Evolutionary conservation across 2,888 invertebrate genomes (phyloP).

Genomic region (Sarcophaga carnaria): DNA sequence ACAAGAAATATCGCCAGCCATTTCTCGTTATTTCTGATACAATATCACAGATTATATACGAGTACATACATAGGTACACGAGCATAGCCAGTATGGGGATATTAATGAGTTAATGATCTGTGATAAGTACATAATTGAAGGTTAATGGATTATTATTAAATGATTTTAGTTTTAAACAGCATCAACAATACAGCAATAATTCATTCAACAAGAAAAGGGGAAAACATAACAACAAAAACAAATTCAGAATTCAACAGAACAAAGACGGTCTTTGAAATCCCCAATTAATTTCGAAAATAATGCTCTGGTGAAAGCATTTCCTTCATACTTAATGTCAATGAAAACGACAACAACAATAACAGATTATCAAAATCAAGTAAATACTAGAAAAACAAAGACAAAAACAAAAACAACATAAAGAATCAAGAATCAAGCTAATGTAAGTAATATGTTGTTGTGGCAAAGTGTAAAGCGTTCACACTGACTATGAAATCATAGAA

Average conservation of each 20-base stretch:
- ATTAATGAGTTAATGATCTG: conserved; percentile 49
- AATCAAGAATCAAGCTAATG: neutral
- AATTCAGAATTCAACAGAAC: conserved; percentile 5
- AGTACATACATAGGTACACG: neutral
- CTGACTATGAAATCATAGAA: neutral
- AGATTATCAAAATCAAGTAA: conserved; percentile 26
- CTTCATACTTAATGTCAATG: conserved; percentile 35
- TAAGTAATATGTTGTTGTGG: neutral
- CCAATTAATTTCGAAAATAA: conserved; percentile 14
- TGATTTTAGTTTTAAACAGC: conserved; percentile 1
- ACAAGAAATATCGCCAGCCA: neutral
- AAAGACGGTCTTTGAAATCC: conserved; percentile 48
- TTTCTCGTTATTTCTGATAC: neutral
- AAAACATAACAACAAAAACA: neutral
- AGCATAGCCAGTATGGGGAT: neutral
- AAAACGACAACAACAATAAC: neutral
- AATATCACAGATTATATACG: neutral
- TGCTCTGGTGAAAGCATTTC: conserved; percentile 57
- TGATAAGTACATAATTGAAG: conserved; percentile 56
- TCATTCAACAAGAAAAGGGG: neutral
- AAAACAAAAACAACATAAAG: neutral
- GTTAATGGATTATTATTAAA: conserved; percentile 44
- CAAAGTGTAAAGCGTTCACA: neutral
- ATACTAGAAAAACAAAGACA: neutral
- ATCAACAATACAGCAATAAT: neutral